Evolutionary conservation across 2,888 invertebrate genomes (phyloP), one percentile per base, ranked within the genome.

Genomic region (Lasioglossum oenotherae): DNA sequence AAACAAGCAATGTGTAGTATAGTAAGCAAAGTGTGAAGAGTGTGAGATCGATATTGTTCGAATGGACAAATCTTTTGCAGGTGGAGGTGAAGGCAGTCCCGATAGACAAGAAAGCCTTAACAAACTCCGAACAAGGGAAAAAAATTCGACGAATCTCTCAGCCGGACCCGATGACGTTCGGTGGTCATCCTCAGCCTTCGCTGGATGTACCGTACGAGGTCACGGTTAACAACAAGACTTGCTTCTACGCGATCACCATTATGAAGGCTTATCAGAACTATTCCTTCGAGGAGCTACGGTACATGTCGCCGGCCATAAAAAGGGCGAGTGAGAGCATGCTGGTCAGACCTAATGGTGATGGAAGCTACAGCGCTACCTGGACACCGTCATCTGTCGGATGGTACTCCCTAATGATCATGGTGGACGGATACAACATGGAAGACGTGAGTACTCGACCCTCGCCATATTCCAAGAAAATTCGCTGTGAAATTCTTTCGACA

Each of bases 201-300:
- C 96, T 98, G 35, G 97, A 97, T 90, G 96, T 96, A 27, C 96
- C 97, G 0, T 99, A 98, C 95, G 98, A 98, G 95, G 97, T 98
- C 0, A 98, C 98, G 0, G 96, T 98, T 75, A 97, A 97, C 92
- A 99, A 99, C 92, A 98, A 98, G 95, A 98, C 98, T 97, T 97
- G 98, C 93, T 99, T 98, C 95, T 98, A 99, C 95, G 98, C 99
- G 46, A 99, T 99, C 89, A 98, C 98, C 23, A 98, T 99, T 95
- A 99, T 99, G 99, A 98, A 98, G 96, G 97, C 97, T 0, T 99
- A 98, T 95, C 98, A 98, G 93, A 98, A 98, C 94, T 99, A 98
- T 94, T 99, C 99, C 0, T 99, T 99, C 95, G 99, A 99, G 95
- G 99, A 99, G 95, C 95, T 99, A 69, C 97, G 99, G 53, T 97